These are phyloP conservation scores for Tipula lateralis DNA, from an alignment of 2,888 invertebrate genomes.

Conservation along the genomic window DNA sequence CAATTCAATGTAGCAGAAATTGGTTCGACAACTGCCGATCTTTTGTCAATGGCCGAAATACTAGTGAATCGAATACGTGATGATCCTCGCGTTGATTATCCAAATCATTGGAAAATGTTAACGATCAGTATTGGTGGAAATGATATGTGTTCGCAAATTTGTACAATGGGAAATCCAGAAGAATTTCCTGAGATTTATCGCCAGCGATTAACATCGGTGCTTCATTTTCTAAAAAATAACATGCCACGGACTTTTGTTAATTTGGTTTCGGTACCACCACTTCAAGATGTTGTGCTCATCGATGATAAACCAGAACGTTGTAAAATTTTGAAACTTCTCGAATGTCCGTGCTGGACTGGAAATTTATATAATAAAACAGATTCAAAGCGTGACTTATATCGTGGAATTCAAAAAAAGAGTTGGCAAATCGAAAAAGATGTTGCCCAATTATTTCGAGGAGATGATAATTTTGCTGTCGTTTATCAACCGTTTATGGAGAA, in stretches of 20 bases:
- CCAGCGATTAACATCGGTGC: slow-evolving; percentile 45
- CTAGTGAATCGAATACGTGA: slow-evolving; percentile 50
- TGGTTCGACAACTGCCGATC: slow-evolving; percentile 51
- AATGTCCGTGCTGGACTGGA: slow-evolving; percentile 38
- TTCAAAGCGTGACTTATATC: slow-evolving; percentile 33
- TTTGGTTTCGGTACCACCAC: slow-evolving; percentile 46
- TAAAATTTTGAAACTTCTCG: slow-evolving; percentile 31
- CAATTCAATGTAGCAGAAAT: slow-evolving; percentile 55
- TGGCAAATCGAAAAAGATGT: neutral
- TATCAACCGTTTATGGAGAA: slow-evolving; percentile 49
- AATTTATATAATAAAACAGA: slow-evolving; percentile 36
- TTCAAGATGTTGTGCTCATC: slow-evolving; percentile 29
- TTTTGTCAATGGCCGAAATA: slow-evolving; percentile 52
- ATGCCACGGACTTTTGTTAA: slow-evolving; percentile 54
- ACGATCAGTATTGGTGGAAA: slow-evolving; percentile 58
- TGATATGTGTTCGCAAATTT: slow-evolving; percentile 53
- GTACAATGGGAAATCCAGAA: slow-evolving; percentile 46
- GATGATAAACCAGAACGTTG: slow-evolving; percentile 30
- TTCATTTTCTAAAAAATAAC: slow-evolving; percentile 51
- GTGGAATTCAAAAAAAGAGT: neutral
- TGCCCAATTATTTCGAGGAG: neutral
- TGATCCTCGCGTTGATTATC: slow-evolving; percentile 50
- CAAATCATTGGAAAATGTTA: slow-evolving; percentile 58
- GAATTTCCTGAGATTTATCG: slow-evolving; percentile 46
- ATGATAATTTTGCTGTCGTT: slow-evolving; percentile 55